Evolutionary conservation across 2,113 vertebrate species (phyloP).

Genomic region (Poicephalus meyeri): DNA sequence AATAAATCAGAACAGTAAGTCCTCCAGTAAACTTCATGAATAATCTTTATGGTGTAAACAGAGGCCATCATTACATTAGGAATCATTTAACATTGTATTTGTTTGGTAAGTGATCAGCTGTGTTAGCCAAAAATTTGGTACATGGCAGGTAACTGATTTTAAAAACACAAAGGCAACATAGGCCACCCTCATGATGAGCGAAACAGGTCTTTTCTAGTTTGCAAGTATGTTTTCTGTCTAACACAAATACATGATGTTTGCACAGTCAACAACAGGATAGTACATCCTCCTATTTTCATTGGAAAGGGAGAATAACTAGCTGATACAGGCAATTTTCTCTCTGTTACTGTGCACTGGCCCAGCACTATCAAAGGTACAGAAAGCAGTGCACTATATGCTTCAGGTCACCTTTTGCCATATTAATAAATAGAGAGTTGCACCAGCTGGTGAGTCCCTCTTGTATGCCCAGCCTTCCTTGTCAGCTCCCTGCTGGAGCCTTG

Average conservation of each 20-base stretch:
- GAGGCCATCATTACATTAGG: neutral
- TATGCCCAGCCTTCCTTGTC: neutral
- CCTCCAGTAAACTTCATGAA: neutral
- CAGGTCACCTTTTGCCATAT: neutral
- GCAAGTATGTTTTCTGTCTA: neutral
- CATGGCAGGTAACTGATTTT: neutral
- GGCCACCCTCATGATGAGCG: neutral
- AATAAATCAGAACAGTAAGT: neutral
- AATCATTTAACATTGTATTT: neutral
- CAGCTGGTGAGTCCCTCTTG: conserved; percentile 21
- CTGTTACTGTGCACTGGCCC: neutral
- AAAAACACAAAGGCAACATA: neutral
- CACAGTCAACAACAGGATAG: neutral
- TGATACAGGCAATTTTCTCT: neutral
- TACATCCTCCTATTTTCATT: neutral
- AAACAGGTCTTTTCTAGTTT: neutral
- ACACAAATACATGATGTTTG: neutral
- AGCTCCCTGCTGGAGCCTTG: neutral
- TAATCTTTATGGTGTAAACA: neutral
- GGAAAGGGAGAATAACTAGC: neutral
- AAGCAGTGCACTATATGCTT: neutral
- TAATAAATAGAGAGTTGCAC: neutral
- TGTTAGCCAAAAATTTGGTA: neutral
- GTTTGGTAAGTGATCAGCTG: neutral
- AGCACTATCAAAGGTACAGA: neutral